Evolutionary conservation across 2,888 invertebrate species (phyloP), one percentile per base, ranked within the genome.

Genomic region (Belgica antarctica): DNA sequence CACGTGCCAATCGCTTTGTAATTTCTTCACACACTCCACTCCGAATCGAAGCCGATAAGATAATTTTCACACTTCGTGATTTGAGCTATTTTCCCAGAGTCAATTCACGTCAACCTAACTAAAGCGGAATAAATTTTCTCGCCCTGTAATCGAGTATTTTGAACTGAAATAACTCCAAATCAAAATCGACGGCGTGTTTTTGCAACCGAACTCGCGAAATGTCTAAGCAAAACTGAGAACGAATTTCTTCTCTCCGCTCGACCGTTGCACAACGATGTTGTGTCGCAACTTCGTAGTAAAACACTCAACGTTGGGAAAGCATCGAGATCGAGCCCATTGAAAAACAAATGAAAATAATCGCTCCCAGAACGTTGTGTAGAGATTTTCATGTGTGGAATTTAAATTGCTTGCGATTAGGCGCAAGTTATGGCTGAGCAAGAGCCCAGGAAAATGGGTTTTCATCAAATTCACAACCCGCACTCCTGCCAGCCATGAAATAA

Each of bases 181-280:
- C n/a, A 41, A 41, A 41, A 52, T 7, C 17, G 52, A 19, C 22
- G 22, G 52, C 52, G 7, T 24, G 5, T 22, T 22, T 52, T 52
- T 15, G 4, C 5, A 52, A 52, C 52, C 52, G 52, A 52, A 52
- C 52, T 52, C 22, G 52, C 52, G 52, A 52, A 46, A 46, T 15
- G 12, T 46, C 4, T 15, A 46, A 46, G 46, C 46, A 46, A 46
- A 22, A 52, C 52, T 52, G 52, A 52, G 24, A 7, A 47, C 10
- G 10, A 22, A 22, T 52, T 7, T 7, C 24, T 5, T 22, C 52
- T n/a, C 8, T 10, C 24, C 24, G 22, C 52, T 52, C 24, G 19
- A 17, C 19, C 52, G 52, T 52, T 52, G 8, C 52, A 22, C 7
- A 22, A 5, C 2, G 12, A 52, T 15, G 10, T 41, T 5, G 12